Conservation (phyloP, 2,888 invertebrate species). For the Scelioninae gen. 1 region DNA sequence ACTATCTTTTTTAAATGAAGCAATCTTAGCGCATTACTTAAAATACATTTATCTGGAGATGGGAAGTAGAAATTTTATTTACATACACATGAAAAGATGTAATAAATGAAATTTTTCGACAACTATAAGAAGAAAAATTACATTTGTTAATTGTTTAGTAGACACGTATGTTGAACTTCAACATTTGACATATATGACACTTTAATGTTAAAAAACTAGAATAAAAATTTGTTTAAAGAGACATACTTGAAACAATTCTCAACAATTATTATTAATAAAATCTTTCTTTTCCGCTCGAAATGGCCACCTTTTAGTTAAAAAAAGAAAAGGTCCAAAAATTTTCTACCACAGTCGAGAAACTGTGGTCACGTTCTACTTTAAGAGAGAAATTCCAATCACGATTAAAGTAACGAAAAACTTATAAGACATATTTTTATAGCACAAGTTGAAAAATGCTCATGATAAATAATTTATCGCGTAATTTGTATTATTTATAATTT, state of each 20-base stretch:
- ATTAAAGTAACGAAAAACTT: slow-evolving; percentile 37
- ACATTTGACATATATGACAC: background rate
- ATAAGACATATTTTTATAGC: slow-evolving; percentile 28
- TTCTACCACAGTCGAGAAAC: slow-evolving; percentile 11
- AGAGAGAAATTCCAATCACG: slow-evolving; percentile 54
- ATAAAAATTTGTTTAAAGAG: background rate
- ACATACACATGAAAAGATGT: background rate
- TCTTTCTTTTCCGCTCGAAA: slow-evolving; percentile 7
- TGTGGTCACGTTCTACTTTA: slow-evolving; percentile 43
- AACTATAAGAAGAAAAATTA: background rate
- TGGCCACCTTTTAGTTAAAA: slow-evolving; percentile 4
- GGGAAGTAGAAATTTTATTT: slow-evolving; percentile 19
- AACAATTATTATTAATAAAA: slow-evolving; percentile 31
- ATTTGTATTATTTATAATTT: background rate
- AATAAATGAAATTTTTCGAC: background rate
- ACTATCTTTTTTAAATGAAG: slow-evolving; percentile 48
- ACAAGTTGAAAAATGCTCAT: background rate
- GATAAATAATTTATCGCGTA: background rate
- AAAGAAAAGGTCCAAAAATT: slow-evolving; percentile 24
- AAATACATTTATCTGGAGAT: slow-evolving; percentile 19
- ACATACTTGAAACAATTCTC: background rate
- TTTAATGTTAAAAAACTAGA: background rate
- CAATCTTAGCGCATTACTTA: slow-evolving; percentile 29
- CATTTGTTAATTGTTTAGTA: background rate
- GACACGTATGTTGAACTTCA: background rate